Conservation (phyloP, 2,888 invertebrate species). For the Drosophila atripex region DNA sequence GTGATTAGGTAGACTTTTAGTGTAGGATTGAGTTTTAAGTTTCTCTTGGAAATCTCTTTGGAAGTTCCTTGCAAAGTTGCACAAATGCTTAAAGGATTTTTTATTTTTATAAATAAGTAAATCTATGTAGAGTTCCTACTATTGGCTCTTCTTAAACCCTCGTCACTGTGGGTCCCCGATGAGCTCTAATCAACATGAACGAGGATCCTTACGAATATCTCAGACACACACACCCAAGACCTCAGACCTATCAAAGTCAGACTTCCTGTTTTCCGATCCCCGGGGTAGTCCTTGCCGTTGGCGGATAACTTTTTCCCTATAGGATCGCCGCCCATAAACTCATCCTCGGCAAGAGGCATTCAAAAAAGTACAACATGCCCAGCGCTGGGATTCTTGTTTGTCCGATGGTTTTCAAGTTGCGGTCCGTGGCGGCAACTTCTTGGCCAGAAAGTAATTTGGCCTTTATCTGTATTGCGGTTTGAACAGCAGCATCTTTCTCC, state of each 20-base stretch:
- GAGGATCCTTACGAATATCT: slow-evolving; percentile 60
- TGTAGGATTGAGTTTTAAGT: not conserved
- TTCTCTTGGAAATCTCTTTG: not conserved
- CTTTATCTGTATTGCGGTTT: slow-evolving; percentile 77
- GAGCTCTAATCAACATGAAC: slow-evolving; percentile 40
- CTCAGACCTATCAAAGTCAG: slow-evolving; percentile 19
- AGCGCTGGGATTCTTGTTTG: slow-evolving; percentile 43
- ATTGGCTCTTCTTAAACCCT: not conserved
- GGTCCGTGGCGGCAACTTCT: slow-evolving; percentile 69
- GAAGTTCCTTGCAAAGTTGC: not conserved
- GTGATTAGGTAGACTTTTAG: slow-evolving; percentile 11
- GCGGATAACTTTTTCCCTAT: slow-evolving; percentile 51
- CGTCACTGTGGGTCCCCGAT: slow-evolving; percentile 10
- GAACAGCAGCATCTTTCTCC: slow-evolving; percentile 56
- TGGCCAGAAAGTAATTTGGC: slow-evolving; percentile 79
- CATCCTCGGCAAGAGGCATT: slow-evolving; percentile 55
- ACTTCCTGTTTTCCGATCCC: slow-evolving; percentile 49
- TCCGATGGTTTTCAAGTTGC: slow-evolving; percentile 68
- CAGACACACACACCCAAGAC: slow-evolving; percentile 9
- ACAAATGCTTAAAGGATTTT: not conserved
- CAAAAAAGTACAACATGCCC: slow-evolving; percentile 31
- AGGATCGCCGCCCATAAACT: slow-evolving; percentile 64
- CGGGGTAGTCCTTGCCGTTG: slow-evolving; percentile 22
- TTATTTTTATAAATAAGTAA: not conserved
- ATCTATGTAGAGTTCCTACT: not conserved